phyloP scores from a whole-genome alignment of 2,888 invertebrate genomes.

The Lamproptera curius region DNA sequence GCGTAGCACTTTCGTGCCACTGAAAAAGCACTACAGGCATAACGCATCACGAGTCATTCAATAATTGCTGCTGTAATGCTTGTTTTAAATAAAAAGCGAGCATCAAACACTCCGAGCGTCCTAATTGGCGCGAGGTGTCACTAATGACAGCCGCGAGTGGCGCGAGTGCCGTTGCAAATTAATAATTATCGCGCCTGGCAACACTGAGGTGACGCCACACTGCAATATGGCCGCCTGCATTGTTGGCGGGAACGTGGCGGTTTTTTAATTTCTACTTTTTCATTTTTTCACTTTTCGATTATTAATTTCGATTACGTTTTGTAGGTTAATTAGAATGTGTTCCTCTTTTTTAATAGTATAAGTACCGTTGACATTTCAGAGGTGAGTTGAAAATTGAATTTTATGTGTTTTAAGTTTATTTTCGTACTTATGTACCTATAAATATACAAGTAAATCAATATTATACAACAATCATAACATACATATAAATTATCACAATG shows the following conservation, averaged over 20 bases:
- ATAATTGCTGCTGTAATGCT: constrained; percentile 72
- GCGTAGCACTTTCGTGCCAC: constrained; percentile 41
- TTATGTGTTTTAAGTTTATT: no score
- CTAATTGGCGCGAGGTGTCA: constrained; percentile 77
- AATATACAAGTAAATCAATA: no score
- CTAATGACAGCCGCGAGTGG: constrained; percentile 68
- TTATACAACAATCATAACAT: no score
- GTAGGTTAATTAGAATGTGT: not conserved
- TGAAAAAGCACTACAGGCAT: constrained; percentile 49
- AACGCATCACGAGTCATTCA: constrained; percentile 61
- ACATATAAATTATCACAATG: no score
- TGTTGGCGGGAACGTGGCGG: constrained; percentile 52
- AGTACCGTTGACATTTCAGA: no score
- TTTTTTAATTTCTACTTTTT: no score
- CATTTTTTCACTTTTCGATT: constrained; percentile 53
- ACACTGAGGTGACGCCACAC: constrained; percentile 54
- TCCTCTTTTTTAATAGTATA: no score
- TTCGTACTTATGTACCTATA: no score
- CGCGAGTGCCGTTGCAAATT: constrained; percentile 63
- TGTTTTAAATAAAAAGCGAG: constrained; percentile 72
- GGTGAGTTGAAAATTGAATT: no score
- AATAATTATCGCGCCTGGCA: constrained; percentile 76
- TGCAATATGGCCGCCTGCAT: constrained; percentile 68
- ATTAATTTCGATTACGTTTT: constrained; percentile 27
- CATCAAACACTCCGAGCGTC: constrained; percentile 67